These are phyloP conservation scores for Strongylocentrotus purpuratus DNA, from an alignment of 35 echinoderm and acorn worm species.

Conservation along the genomic window DNA sequence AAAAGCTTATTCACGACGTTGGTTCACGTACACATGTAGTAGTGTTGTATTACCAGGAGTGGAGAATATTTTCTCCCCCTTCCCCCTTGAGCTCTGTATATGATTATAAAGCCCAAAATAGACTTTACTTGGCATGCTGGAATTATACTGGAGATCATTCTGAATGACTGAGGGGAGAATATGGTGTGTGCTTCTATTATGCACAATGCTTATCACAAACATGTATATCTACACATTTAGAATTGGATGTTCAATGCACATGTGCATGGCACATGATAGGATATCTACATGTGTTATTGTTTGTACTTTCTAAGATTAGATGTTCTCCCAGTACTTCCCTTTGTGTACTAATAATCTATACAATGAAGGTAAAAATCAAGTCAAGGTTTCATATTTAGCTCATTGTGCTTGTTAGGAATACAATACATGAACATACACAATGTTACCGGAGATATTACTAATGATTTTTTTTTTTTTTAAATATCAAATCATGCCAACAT, in stretches of 20 bases:
- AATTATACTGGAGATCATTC: background rate
- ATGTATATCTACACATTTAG: background rate
- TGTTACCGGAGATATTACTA: no score
- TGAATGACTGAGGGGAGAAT: background rate
- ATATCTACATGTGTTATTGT: background rate
- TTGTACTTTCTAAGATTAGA: no score
- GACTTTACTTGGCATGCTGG: background rate
- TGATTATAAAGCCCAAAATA: background rate
- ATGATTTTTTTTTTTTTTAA: no score
- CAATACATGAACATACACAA: no score
- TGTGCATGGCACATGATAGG: background rate
- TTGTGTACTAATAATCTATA: no score
- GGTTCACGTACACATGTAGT: background rate
- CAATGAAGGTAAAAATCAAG: no score
- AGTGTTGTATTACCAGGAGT: background rate
- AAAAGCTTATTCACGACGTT: background rate
- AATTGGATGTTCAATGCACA: background rate
- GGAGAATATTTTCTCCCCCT: background rate
- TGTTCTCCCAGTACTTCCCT: no score
- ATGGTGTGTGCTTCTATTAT: background rate
- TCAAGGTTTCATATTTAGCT: no score
- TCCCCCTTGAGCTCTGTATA: background rate
- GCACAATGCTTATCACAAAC: background rate
- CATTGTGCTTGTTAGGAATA: no score
- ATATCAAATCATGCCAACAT: no score